Conservation (phyloP, 1,140 invertebrate genomes). For the Papilio polyxenes region DNA sequence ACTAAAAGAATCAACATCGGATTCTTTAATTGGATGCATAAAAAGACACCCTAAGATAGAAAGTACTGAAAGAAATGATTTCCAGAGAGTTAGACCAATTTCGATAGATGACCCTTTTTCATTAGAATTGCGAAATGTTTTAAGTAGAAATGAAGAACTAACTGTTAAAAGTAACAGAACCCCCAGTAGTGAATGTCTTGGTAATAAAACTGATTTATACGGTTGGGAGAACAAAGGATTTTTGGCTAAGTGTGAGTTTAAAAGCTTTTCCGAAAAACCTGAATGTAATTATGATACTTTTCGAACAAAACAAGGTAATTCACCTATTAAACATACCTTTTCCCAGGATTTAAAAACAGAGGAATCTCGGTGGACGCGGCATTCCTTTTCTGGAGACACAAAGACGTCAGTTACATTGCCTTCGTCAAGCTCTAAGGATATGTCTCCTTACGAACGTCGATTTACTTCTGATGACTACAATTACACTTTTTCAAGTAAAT, state of each 20-base stretch:
- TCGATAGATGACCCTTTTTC: conserved; percentile 76
- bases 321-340: conserved; percentile 46
- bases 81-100: conserved; percentile 69
- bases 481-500: conserved; percentile 70
- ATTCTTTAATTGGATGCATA: conserved; percentile 71
- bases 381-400: conserved; percentile 68
- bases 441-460: conserved; percentile 60
- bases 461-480: conserved; percentile 69
- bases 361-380: conserved; percentile 56
- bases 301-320: conserved; percentile 50
- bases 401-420: conserved; percentile 66
- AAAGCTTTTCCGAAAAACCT: conserved; percentile 53
- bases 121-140: conserved; percentile 58
- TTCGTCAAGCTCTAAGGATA: conserved; percentile 66
- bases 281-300: conserved; percentile 52
- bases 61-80: conserved; percentile 62
- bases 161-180: conserved; percentile 64
- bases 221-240: conserved; percentile 80
- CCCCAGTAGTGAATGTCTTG: conserved; percentile 70
- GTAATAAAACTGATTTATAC: conserved; percentile 78
- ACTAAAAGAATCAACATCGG: conserved; percentile 76
- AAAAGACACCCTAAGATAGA: conserved; percentile 58
- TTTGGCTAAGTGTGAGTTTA: conserved; percentile 67
- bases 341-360: conserved; percentile 51
- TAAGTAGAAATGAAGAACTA: conserved; percentile 55